A percentile compares a stretch with the other conserved stretches of the same genome.
phyloP scores from a whole-genome alignment of 2,113 vertebrate species.

The Cottus gobio region DNA sequence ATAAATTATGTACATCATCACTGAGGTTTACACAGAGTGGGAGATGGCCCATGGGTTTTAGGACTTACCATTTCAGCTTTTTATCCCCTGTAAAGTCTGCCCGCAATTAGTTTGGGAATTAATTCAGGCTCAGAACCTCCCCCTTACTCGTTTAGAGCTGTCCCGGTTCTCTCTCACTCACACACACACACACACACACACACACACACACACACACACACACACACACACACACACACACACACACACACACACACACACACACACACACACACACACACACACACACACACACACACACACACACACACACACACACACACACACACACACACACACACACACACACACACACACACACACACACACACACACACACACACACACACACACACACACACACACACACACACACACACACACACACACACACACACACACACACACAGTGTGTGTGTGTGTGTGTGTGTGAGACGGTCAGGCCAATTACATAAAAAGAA shows the following conservation, averaged over 20 bases:
- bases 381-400: neutral
- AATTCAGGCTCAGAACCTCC: constrained; percentile 70
- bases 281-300: too few relatives aligned
- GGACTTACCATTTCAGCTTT: constrained; percentile 73
- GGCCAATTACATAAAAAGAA: constrained; percentile 18
- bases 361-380: neutral
- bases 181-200: neutral
- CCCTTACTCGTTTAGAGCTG: constrained; percentile 62
- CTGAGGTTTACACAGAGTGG: constrained; percentile 63
- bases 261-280: too few relatives aligned
- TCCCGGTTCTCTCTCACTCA: constrained; percentile 47
- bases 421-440: too few relatives aligned
- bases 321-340: too few relatives aligned
- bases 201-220: too few relatives aligned
- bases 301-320: neutral
- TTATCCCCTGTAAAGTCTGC: constrained; percentile 75
- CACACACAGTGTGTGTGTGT: too few relatives aligned
- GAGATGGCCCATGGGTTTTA: constrained; percentile 61
- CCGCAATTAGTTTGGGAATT: constrained; percentile 78
- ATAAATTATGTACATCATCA: constrained; percentile 82
- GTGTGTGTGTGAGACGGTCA: too few relatives aligned
- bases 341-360: too few relatives aligned
- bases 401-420: too few relatives aligned
- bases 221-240: too few relatives aligned
- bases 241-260: too few relatives aligned